phyloP scores from a whole-genome alignment of 2,888 invertebrate genomes.

The Mycogona germanica region DNA sequence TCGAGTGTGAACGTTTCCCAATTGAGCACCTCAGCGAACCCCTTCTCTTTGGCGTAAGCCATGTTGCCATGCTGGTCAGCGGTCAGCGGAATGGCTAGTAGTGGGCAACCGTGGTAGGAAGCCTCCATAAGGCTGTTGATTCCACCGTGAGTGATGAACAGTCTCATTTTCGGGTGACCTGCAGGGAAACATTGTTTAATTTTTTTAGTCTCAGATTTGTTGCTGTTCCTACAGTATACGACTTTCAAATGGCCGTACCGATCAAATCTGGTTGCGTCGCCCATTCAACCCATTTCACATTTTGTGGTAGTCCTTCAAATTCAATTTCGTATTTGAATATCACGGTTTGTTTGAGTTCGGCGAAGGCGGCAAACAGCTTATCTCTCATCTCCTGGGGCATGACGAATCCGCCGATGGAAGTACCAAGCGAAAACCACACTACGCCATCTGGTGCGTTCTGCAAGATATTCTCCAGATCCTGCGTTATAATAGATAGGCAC shows the following conservation, averaged over 20 bases:
- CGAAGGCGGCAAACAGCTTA: constrained; percentile 3
- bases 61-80: constrained; percentile 17
- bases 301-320: background rate
- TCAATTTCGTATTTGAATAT: background rate
- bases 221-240: too few relatives aligned
- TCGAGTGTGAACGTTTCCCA: constrained; percentile 11
- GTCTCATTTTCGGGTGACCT: constrained; percentile 13
- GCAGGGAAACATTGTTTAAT: too few relatives aligned
- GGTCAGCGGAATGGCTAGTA: constrained; percentile 15
- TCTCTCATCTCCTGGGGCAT: constrained; percentile 4
- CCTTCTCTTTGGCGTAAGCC: background rate
- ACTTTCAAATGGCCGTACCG: too few relatives aligned
- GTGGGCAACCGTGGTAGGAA: constrained; percentile 16
- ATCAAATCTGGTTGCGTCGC: background rate
- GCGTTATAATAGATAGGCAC: too few relatives aligned
- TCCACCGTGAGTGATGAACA: constrained; percentile 19
- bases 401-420: background rate
- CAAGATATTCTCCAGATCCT: too few relatives aligned
- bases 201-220: too few relatives aligned
- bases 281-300: background rate
- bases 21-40: constrained; percentile 2
- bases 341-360: background rate
- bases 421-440: constrained; percentile 3
- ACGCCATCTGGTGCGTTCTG: too few relatives aligned
- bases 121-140: constrained; percentile 13